Evolutionary conservation across 53 echinoderm and acorn worm genomes (phyloP), one percentile per base, ranked within the genome.

Genomic region (Holothuria scabra): DNA sequence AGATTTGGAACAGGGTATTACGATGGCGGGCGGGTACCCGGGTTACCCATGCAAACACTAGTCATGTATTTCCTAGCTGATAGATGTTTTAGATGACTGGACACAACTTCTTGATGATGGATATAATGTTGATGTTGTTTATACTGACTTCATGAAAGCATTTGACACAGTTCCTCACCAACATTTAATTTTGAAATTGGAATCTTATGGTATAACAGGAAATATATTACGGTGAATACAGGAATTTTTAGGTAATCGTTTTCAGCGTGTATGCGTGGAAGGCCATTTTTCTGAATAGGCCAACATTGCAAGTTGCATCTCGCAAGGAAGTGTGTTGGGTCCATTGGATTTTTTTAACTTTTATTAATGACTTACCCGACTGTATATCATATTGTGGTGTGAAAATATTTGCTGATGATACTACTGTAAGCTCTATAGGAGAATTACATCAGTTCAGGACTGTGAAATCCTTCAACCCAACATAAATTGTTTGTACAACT

Each of bases 361-460:
- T 56, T 11, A 80, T 80, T 19, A 81, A 81, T 24, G 59, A 81
- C 32, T 28, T 57, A 21, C 59, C 60, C 11, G 60, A 59, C 18
- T 28, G 28, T 2, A 38, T 60, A 56, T 59, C 37, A 18, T 31
- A 60, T 14, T 65, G 65, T 24, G 34, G 28, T 20, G 61, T 81
- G 14, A 81, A 81, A 41, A 81, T 81, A 57, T 81, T 59, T 28
- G 81, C 30, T 25, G 81, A 81, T 24, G 59, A 81, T 41, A 81
- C 81, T n/a, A 81, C 35, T 35, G 35, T 35, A 35, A 80, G 34
- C 30, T 56, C 21, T 59, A 28, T 13, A n/a, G n/a, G 31, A 29
- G 60, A 19, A 34, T 59, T 33, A 56, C 24, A 60, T 9, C 60
- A 0, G 7, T 28, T 31, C 14, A 60, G 59, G 81, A 58, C 28